A percentile compares a stretch with the other conserved stretches of the same genome.
These are phyloP conservation scores for Scolopax mira DNA, from an alignment of 2,113 vertebrate species.

Conservation along the genomic window DNA sequence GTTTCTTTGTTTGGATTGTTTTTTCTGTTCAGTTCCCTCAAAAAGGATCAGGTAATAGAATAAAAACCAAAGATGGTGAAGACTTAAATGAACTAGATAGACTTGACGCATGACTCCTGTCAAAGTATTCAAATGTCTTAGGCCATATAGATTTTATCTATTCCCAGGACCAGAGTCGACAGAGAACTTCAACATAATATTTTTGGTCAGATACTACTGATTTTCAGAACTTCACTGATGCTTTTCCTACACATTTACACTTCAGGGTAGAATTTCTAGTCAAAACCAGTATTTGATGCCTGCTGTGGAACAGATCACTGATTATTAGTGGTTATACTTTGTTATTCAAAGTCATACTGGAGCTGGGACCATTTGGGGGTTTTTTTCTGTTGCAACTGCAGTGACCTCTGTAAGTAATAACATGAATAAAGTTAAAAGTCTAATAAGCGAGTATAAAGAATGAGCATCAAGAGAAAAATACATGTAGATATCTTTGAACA, in stretches of 20 bases:
- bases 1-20: not conserved
- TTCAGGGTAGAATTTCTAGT: not conserved
- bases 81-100: not conserved
- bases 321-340: not conserved
- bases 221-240: not conserved
- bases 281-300: not conserved
- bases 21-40: not conserved
- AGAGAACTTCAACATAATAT: not conserved
- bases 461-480: not conserved
- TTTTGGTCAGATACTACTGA: not conserved
- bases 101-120: not conserved
- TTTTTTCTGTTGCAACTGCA: not conserved
- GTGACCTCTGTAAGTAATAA: not conserved
- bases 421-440: not conserved
- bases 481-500: not conserved
- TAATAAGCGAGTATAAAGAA: not conserved
- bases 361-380: rapidly evolving
- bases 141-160: not conserved
- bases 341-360: not conserved
- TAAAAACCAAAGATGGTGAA: not conserved
- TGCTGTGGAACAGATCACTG: not conserved
- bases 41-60: not conserved
- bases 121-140: not conserved
- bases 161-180: not conserved
- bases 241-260: not conserved